Evolutionary conservation across 2,797 vertebrate genomes (phyloP), one percentile per base, ranked within the genome.

Genomic region (Sylvilagus floridanus): DNA sequence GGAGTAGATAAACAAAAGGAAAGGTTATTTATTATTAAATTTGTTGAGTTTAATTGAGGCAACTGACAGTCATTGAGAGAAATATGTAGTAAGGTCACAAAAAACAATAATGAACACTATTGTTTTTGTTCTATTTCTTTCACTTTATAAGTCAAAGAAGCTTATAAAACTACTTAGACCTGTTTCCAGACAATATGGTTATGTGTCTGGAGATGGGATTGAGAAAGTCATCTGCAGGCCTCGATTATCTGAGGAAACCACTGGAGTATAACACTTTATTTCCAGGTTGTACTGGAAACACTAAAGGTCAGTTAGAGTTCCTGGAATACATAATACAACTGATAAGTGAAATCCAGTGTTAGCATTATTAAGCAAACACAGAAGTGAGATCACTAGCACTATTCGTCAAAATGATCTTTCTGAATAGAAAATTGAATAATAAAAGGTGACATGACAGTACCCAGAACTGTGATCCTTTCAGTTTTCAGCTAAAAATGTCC

Each of bases 41-140:
- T 60, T 65, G 35, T 1, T 84, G 8, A 50, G 4, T 82, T 8
- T 17, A 50, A 68, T 72, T 21, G 10, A 68, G 21, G 28, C 54
- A 72, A 57, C 16, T 71, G 37, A 63, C 7, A 30, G 19, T 26
- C 32, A 28, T 63, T 19, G 84, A 63, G 57, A 90, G 21, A 6
- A 17, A 52, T 72, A 30, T 7, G 62, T 4, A 32, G 1, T 28
- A 19, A 28, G 47, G 12, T 16, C 22, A 13, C 24, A 72, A 3
- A 77, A 37, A 86, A 69, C 10, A 75, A 8, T 63, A 88, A 82
- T 50, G 17, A 85, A 62, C 1, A 5, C 76, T 21, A 3, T 75
- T 50, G 17, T 63, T 68, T 87, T 90, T 54, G 7, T 79, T 76
- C 68, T 69, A n/a, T 81, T 37, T 85, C 28, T 22, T 94, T 94